Conservation (phyloP, 1,140 invertebrate genomes). For the Rhagoletis zephyria region DNA sequence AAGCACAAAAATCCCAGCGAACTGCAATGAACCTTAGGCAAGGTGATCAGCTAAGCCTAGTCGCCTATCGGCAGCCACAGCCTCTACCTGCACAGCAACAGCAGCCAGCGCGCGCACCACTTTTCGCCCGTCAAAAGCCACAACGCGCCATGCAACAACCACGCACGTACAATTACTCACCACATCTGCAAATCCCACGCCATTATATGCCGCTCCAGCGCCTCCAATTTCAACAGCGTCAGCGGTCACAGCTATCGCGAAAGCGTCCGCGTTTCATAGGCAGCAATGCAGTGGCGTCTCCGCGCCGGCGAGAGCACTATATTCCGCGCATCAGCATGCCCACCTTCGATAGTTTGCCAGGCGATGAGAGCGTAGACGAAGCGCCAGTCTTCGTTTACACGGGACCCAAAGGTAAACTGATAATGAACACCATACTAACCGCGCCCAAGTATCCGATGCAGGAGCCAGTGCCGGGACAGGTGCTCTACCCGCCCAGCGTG, state of each 20-base stretch:
- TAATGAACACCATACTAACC: constrained; percentile 69
- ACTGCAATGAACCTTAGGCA: neutral
- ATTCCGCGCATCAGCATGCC: constrained; percentile 60
- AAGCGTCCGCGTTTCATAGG: constrained; percentile 19
- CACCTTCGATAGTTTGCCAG: constrained; percentile 65
- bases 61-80: neutral
- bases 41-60: neutral
- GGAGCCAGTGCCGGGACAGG: constrained; percentile 68
- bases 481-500: constrained; percentile 65
- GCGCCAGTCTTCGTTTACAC: constrained; percentile 66
- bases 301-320: constrained; percentile 44
- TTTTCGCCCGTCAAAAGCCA: neutral
- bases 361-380: constrained; percentile 59
- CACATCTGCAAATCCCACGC: constrained; percentile 32
- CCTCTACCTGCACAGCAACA: neutral
- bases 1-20: neutral
- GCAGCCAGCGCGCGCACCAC: neutral
- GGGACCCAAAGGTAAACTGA: constrained; percentile 62
- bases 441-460: constrained; percentile 67
- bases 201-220: constrained; percentile 28
- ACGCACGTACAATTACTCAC: neutral
- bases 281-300: constrained; percentile 3
- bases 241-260: neutral
- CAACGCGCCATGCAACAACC: neutral
- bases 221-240: constrained; percentile 55